phyloP scores from a whole-genome alignment of 1,140 invertebrate genomes.

The Venustaconcha ellipsiformis region DNA sequence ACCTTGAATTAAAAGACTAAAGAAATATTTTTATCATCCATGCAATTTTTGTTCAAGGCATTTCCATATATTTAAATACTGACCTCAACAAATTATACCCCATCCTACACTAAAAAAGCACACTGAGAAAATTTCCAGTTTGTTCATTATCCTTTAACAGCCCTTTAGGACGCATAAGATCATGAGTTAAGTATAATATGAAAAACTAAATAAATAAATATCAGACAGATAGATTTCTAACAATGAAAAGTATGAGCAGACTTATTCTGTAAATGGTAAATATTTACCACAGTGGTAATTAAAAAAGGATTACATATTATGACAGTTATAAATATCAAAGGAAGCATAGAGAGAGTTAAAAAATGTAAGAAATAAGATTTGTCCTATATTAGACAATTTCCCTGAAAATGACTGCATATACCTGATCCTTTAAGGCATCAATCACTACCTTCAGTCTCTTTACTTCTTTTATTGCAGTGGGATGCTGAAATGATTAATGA shows the following conservation, averaged over 20 bases:
- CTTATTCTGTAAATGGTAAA: not conserved
- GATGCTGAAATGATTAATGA: conserved; percentile 50
- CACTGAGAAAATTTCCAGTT: too few relatives aligned
- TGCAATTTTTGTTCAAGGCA: conserved; percentile 1
- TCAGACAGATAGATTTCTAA: not conserved
- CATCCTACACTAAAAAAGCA: too few relatives aligned
- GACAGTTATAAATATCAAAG: not conserved
- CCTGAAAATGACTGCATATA: conserved; percentile 6
- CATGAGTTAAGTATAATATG: too few relatives aligned
- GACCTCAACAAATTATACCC: too few relatives aligned
- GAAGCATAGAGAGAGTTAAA: not conserved
- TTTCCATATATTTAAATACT: not conserved
- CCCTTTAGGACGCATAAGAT: not conserved
- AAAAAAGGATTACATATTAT: not conserved
- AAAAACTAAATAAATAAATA: too few relatives aligned
- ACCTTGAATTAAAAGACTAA: not conserved
- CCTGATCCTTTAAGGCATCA: conserved; percentile 56
- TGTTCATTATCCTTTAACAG: too few relatives aligned
- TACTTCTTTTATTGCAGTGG: conserved; percentile 55
- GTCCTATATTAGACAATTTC: not conserved
- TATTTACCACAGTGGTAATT: conserved; percentile 1
- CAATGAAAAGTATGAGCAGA: not conserved
- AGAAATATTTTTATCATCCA: not conserved
- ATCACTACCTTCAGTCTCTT: conserved; percentile 60
- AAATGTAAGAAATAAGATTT: too few relatives aligned